Base-by-base conservation (phyloP, 2,888 invertebrate species). In the Eilema depressum region DNA sequence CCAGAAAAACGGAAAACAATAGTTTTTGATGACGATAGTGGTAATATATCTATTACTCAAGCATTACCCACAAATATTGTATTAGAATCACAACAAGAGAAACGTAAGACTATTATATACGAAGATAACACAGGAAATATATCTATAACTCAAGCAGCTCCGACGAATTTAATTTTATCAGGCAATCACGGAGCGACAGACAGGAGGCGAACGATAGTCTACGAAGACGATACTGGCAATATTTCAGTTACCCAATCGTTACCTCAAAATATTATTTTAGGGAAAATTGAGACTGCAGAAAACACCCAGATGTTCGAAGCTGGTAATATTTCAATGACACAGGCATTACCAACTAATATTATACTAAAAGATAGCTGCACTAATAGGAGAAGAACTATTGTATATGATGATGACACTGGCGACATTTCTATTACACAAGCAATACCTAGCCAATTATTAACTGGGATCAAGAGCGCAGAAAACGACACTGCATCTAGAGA, bases 401-500 rank as follows among this genome's bases (percentile, higher is more conserved):
- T 75, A 7, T 73, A 63, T 65, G 75, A 80, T 20, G 62, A 78
- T 57, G 66, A 62, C 14, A 64, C 74, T 26, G 83, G 82, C 0
- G 75, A 88, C 63, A 76, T 88, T n/a, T 88, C 87, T 12, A 71
- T 88, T 20, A 86, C 88, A 1, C 82, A 88, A 79, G 82, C 80
- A 4, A 64, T 89, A 26, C 78, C 87, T n/a, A 69, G 78, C 0
- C 81, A 74, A 37, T 78, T 65, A 30, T 17, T 65, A 57, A 14
- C 65, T 33, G 65, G 10, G 12, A 28, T 33, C 1, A 57, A n/a
- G 5, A 65, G n/a, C 28, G 23, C 37, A 26, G 28, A 64, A 47
- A 37, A 28, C 20, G n/a, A 28, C 12, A 20, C 12, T 3, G 8
- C 26, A n/a, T 25, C 12, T 41, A 28, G 53, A 26, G 26, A 47